These are phyloP conservation scores for Magallana ariakensis DNA, from an alignment of 1,140 invertebrate species.

Conservation along the genomic window DNA sequence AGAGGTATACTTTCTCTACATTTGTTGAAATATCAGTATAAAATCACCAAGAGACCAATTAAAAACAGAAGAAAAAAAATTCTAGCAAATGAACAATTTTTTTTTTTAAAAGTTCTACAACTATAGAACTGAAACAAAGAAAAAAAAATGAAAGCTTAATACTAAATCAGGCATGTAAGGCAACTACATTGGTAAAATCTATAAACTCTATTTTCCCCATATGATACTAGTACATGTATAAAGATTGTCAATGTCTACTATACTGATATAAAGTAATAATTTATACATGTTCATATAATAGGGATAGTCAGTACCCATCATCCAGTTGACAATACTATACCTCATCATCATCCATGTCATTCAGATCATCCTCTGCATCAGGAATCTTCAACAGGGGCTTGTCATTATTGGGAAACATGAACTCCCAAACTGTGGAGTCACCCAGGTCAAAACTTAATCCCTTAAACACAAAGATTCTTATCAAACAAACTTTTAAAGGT, in stretches of 20 bases:
- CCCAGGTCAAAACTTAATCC: constrained; percentile 78
- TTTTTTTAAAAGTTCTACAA: no score
- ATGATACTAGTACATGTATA: no score
- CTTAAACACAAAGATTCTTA: constrained; percentile 62
- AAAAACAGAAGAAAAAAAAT: no score
- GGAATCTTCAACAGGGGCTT: constrained; percentile 76
- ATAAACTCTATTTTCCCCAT: no score
- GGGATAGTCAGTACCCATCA: background rate
- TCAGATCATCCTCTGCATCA: constrained; percentile 78
- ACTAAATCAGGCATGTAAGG: no score
- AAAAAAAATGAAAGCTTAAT: no score
- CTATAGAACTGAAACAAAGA: no score
- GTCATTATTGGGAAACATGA: constrained; percentile 78
- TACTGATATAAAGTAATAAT: background rate
- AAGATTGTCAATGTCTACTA: no score
- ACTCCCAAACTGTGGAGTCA: constrained; percentile 79
- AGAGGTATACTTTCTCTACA: constrained; percentile 22
- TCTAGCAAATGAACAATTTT: no score
- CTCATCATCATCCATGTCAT: constrained; percentile 77
- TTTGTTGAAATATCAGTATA: background rate
- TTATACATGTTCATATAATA: background rate
- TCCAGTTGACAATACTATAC: constrained; percentile 40
- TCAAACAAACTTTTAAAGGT: background rate
- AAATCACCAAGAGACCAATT: no score
- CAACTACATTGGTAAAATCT: no score